phyloP scores from a whole-genome alignment of 1,140 invertebrate genomes.

The Drosophila burlai region DNA sequence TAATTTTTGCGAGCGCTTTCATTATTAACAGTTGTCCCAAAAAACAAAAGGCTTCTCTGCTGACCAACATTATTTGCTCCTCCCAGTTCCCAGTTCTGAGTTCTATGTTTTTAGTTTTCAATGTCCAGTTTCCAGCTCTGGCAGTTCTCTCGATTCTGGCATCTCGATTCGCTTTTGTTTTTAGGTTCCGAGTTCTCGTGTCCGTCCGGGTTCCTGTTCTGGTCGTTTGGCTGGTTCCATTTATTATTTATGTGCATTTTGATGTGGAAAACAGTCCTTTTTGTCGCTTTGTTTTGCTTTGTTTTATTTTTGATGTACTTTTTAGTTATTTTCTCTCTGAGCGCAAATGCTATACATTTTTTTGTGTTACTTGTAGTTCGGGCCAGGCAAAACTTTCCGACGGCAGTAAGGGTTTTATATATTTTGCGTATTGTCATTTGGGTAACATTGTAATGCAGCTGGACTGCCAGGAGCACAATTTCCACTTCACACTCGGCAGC shows the following conservation, averaged over 20 bases:
- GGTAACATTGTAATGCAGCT: slow-evolving; percentile 58
- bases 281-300: slow-evolving; percentile 39
- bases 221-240: slow-evolving; percentile 63
- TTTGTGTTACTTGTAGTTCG: slow-evolving; percentile 44
- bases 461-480: slow-evolving; percentile 28
- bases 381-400: slow-evolving; percentile 32
- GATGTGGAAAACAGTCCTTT: slow-evolving; percentile 74
- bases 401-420: neutral
- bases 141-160: slow-evolving; percentile 12
- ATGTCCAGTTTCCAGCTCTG: neutral
- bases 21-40: slow-evolving; percentile 69
- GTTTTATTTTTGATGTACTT: slow-evolving; percentile 25
- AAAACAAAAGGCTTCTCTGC: slow-evolving; percentile 59
- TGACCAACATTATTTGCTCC: slow-evolving; percentile 43
- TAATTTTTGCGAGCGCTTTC: slow-evolving; percentile 68
- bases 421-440: slow-evolving; percentile 67
- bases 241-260: slow-evolving; percentile 84
- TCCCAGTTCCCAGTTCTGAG: neutral
- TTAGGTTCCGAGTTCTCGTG: slow-evolving; percentile 35
- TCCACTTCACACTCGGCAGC: slow-evolving; percentile 36
- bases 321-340: slow-evolving; percentile 21
- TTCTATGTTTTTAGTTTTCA: neutral
- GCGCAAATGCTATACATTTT: slow-evolving; percentile 16
- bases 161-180: slow-evolving; percentile 41
- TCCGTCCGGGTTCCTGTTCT: slow-evolving; percentile 59